Base-by-base conservation (phyloP, 2,888 invertebrate genomes). In the Conistra vaccinii region DNA sequence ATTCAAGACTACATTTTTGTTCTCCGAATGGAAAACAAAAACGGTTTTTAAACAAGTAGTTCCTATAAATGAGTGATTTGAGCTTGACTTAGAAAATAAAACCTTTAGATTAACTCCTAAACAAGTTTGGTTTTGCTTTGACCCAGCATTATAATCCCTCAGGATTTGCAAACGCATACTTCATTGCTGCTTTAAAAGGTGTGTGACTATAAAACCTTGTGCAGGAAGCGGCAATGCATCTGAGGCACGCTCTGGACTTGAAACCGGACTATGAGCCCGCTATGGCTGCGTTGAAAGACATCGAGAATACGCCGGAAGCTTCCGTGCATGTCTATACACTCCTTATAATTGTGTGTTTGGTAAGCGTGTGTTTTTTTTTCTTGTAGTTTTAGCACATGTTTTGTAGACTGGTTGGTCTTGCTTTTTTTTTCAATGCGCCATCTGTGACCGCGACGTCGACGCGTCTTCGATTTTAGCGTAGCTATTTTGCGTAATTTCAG, bases 261-360 rank as follows among this genome's bases (percentile, higher is more conserved):
- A 97, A 98, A 94, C 99, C 99, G 61, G 98, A 98, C 87, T 98
- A 98, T 93, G 98, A 98, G 89, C 98, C 98, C 79, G 98, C 99
- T 70, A 94, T 98, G 87, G 97, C 97, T 73, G 98, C 98, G 81
- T 96, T 99, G 62, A 97, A 97, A 89, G 98, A 99, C 91, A 98
- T 98, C 93, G 98, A 98, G 91, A 97, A 98, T 87, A 97, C 98
- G 90, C 98, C 98, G 42, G 97, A 98, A 87, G 98, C 98, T 29
- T 97, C 98, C 42, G 97, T 99, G 87, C 98, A 98, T 90, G 97
- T 98, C 85, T 98, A 98, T 94, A 99, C 99, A 42, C 96, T 98
- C 85, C 97, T 98, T 89, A 99, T 99, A 91, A 99, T 99, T 90
- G 97, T 98, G 82, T 98, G 98, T 95, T 97, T 99, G 97, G 98